Conservation (phyloP, 2,113 vertebrate genomes). For the Varanus salvator region DNA sequence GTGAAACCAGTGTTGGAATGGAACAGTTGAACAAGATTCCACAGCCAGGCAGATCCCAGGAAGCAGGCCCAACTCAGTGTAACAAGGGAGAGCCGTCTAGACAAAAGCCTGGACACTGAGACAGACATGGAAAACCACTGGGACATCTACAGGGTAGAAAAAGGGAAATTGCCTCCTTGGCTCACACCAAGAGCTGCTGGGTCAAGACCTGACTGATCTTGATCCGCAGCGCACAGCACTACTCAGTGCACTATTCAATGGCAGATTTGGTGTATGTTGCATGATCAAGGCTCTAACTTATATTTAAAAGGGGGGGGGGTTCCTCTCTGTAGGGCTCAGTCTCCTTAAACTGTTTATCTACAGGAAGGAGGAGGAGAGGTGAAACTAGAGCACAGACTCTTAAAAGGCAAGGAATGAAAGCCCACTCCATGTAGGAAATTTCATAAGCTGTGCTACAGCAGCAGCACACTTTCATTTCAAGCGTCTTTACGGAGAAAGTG, state of each 20-base stretch:
- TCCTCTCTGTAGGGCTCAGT: conserved; percentile 28
- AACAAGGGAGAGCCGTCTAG: not conserved
- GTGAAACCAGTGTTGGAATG: not conserved
- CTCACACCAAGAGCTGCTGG: not conserved
- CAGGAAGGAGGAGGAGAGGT: conserved; percentile 35
- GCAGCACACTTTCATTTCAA: conserved; percentile 73
- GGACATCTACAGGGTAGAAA: not conserved
- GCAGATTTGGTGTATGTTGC: not conserved
- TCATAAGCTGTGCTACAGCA: conserved; percentile 74
- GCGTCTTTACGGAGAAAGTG: conserved; percentile 71
- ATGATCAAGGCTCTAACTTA: conserved; percentile 23
- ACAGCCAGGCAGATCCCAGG: not conserved
- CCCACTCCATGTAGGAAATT: conserved; percentile 64
- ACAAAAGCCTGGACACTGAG: not conserved
- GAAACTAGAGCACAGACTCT: conserved; percentile 22
- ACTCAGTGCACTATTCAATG: not conserved
- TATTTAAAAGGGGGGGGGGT: not conserved
- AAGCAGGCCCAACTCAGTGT: not conserved
- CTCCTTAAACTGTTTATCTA: conserved; percentile 38
- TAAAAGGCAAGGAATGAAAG: conserved; percentile 54
- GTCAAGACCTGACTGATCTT: not conserved
- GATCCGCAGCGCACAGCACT: not conserved
- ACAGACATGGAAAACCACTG: not conserved
- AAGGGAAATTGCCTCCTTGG: not conserved
- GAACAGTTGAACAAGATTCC: not conserved